These are phyloP conservation scores for Rhinolophus ferrumequinum DNA, from an alignment of 2,113 vertebrate species.

Conservation along the genomic window DNA sequence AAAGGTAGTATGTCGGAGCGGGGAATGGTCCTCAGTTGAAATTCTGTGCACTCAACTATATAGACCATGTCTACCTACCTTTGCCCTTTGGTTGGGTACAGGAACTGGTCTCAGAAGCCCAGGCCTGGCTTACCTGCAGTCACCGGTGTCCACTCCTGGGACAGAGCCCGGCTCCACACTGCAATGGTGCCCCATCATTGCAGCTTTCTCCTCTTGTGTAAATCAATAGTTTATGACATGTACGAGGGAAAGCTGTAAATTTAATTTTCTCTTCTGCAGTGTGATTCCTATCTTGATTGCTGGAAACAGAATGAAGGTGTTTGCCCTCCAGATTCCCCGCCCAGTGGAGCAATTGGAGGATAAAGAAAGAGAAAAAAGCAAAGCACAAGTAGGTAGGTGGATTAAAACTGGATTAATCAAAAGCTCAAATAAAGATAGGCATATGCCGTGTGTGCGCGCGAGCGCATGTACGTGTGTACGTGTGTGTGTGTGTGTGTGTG, in stretches of 20 bases:
- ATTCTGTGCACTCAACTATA: not conserved
- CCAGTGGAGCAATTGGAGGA: slow-evolving; percentile 85
- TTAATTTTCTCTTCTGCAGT: slow-evolving; percentile 88
- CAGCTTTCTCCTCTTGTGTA: slow-evolving; percentile 82
- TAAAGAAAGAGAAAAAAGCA: slow-evolving; percentile 85
- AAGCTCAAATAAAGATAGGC: slow-evolving; percentile 78
- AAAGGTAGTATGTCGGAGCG: not conserved
- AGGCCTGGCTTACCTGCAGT: not conserved
- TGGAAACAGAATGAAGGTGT: slow-evolving; percentile 87
- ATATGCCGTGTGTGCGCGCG: slow-evolving; percentile 44
- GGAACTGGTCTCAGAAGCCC: not conserved
- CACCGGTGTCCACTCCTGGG: slow-evolving; percentile 41
- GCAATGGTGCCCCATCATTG: slow-evolving; percentile 70
- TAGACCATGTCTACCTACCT: not conserved
- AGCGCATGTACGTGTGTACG: fast-evolving
- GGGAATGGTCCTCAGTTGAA: not conserved
- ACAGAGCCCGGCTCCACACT: slow-evolving; percentile 44
- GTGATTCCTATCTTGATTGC: slow-evolving; percentile 87
- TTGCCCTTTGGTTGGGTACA: not conserved
- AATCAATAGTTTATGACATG: slow-evolving; percentile 90
- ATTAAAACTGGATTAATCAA: slow-evolving; percentile 86
- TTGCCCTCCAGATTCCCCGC: slow-evolving; percentile 86
- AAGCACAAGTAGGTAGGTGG: slow-evolving; percentile 83
- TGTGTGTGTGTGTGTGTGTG: not conserved
- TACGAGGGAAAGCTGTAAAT: slow-evolving; percentile 89